Percentiles rank a stretch among this genome's conserved stretches.
These are phyloP conservation scores for Phylloscopus collybita DNA, from an alignment of 2,797 vertebrate species.

Conservation along the genomic window DNA sequence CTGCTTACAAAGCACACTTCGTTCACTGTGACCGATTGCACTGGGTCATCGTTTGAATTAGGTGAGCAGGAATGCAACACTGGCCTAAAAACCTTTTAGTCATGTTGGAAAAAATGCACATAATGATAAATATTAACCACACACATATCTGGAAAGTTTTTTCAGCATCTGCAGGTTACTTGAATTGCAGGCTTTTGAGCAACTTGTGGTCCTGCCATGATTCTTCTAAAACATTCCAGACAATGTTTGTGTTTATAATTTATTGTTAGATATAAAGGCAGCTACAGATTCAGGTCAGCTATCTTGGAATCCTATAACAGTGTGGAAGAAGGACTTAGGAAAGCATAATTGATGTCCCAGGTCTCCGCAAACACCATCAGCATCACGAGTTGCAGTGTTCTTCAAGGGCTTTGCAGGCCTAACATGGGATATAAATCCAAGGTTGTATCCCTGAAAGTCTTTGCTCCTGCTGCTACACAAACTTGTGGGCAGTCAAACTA, in stretches of 20 bases:
- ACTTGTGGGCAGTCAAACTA: background rate
- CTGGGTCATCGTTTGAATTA: slow-evolving; percentile 23
- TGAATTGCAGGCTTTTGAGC: slow-evolving; percentile 48
- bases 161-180: slow-evolving; percentile 33
- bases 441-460: background rate
- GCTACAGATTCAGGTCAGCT: slow-evolving; percentile 20
- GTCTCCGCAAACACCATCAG: background rate
- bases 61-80: slow-evolving; percentile 34
- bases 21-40: slow-evolving; percentile 6
- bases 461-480: background rate
- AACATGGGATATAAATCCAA: background rate
- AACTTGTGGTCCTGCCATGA: slow-evolving; percentile 44
- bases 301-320: background rate
- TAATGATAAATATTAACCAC: slow-evolving; percentile 54
- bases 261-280: slow-evolving; percentile 39
- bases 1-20: slow-evolving; percentile 16
- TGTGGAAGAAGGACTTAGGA: background rate
- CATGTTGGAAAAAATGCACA: slow-evolving; percentile 59
- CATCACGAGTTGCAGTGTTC: background rate
- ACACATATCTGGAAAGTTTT: slow-evolving; percentile 57
- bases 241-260: slow-evolving; percentile 40
- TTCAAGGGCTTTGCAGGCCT: background rate
- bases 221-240: slow-evolving; percentile 39
- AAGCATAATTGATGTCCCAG: background rate
- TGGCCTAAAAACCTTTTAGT: slow-evolving; percentile 38